phyloP scores from a whole-genome alignment of 1,140 invertebrate species.

The Drosophila seguyi region DNA sequence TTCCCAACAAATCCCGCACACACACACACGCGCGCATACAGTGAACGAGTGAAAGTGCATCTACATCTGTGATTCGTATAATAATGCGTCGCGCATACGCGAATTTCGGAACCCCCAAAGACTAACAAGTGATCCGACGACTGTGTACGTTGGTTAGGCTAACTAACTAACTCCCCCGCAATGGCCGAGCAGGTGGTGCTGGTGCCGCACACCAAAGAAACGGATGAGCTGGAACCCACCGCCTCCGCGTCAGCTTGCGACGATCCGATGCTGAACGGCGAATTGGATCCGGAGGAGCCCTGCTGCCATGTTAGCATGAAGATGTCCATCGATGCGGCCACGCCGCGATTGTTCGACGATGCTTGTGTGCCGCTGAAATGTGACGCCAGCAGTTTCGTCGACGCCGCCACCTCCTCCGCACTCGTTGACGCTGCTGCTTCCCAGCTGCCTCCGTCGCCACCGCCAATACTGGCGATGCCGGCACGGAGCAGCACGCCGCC shows the following conservation, averaged over 20 bases:
- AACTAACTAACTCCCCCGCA: constrained; percentile 7
- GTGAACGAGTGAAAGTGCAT: constrained; percentile 80
- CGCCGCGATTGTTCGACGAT: constrained; percentile 51
- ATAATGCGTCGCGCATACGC: constrained; percentile 82
- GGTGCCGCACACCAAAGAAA: constrained; percentile 61
- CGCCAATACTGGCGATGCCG: constrained; percentile 42
- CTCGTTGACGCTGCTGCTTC: constrained; percentile 21
- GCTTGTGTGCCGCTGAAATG: constrained; percentile 37
- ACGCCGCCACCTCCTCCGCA: constrained; percentile 2
- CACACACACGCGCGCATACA: constrained; percentile 51
- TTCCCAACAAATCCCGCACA: constrained; percentile 47
- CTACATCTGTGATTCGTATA: constrained; percentile 79
- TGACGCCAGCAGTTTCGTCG: constrained; percentile 2
- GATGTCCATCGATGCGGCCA: constrained; percentile 64
- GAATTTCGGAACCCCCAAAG: constrained; percentile 72
- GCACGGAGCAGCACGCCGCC: constrained; percentile 42
- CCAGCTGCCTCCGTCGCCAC: constrained; percentile 44
- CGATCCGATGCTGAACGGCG: constrained; percentile 57
- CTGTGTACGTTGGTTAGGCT: constrained; percentile 31
- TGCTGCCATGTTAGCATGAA: constrained; percentile 77
- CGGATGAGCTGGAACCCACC: constrained; percentile 28
- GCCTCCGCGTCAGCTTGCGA: constrained; percentile 16
- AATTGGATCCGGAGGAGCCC: constrained; percentile 59
- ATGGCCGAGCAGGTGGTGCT: constrained; percentile 72
- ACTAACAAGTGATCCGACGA: constrained; percentile 59